Base-by-base conservation (phyloP, 2,888 invertebrate species). In the Noctua janthe region DNA sequence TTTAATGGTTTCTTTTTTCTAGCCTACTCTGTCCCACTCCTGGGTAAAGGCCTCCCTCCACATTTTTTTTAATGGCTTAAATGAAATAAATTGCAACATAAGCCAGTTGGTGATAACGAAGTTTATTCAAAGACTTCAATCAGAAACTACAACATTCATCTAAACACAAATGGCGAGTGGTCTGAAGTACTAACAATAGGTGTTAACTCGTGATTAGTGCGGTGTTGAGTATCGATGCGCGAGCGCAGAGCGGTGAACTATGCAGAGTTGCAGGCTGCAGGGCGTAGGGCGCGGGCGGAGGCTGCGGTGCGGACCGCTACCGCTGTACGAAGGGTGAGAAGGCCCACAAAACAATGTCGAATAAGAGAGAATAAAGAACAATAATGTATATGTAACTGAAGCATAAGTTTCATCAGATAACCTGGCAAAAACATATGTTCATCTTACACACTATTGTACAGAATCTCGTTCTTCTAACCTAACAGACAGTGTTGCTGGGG, bases 191-290 rank as follows among this genome's bases (percentile, higher is more conserved):
- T 67, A 78, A 88, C 89, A 88, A 87, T 91, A 90, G 90, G 89
- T 89, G 89, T 90, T 89, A 89, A 85, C 87, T 87, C 86, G 86
- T 91, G 91, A 91, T 91, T 90, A 92, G 88, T 80, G 86, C 91
- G 87, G 90, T 89, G 90, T 89, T 90, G 91, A 91, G 92, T 92
- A 90, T 90, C 90, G 91, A 89, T 82, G 91, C 87, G 88, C 88
- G 89, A 79, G 86, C 90, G 88, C 91, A 92, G 93, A 92, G 91
- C 91, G 91, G 92, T 93, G 94, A 93, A 92, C 93, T 93, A 91
- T 90, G 91, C 89, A 91, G 91, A 89, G 90, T 88, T 87, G 89
- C 89, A 90, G 87, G 84, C 88, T 73, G 81, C 71, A 85, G 85
- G 87, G 81, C 86, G 82, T 85, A 78, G 86, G 84, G 87, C 82